Base-by-base conservation (phyloP, 2,113 vertebrate species). In the Acrocephalus kingi region DNA sequence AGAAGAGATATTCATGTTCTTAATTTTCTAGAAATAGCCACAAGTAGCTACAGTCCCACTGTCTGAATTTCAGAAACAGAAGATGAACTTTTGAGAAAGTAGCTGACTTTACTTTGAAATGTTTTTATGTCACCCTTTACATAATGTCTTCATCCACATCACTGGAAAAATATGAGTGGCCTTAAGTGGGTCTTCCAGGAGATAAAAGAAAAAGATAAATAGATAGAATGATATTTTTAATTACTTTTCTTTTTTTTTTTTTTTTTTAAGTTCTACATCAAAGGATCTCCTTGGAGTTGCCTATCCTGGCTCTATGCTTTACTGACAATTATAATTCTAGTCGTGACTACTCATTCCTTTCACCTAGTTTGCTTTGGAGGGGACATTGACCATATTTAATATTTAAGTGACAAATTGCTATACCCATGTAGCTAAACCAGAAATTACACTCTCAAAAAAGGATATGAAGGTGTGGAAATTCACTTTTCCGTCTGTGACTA, bases 311-410 rank as follows among this genome's bases (percentile, higher is more conserved):
- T 84, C 56, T 83, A 0, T 52, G 22, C 33, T 92, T 84, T 78
- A 51, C 56, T 74, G 63, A 78, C 79, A 78, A 35, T 88, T 86
- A 72, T 80, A 94, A 86, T 93, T 96, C 87, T 88, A 84, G 37
- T 59, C 56, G 76, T 93, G 90, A 48, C 59, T 71, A 56, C 55
- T 64, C 56, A 64, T 89, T 92, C 73, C 27, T 92, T 94, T 93
- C 37, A 54, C 79, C 64, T 72, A 89, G 83, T 93, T 93, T 96
- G 61, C 35, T 93, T 96, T 94, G 94, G 72, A 96, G 48, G 25
- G 33, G 20, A 93, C 66, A 49, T 15, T 49, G 64, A 35, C 59
- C 61, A 59, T 90, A 52, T 89, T 43, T 86, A 88, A 72, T 68
- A 86, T 64, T 90, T 77, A 90, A 95, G 61, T 62, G 92, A 64